Base-by-base conservation (phyloP, 23 tunicate species). In the Clavelina lepadiformis region DNA sequence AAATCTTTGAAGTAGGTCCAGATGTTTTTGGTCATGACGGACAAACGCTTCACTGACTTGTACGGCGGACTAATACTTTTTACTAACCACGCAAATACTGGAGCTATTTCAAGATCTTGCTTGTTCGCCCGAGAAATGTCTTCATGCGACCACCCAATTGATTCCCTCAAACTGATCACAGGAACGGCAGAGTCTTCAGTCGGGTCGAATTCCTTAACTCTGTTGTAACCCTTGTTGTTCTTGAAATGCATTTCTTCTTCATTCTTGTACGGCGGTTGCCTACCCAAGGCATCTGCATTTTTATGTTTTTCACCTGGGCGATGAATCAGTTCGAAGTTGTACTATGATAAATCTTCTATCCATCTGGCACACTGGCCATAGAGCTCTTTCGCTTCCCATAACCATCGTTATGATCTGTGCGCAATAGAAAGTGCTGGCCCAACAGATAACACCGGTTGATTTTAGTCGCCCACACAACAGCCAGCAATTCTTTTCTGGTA, bases 401-500 rank as follows among this genome's bases (percentile, higher is more conserved):
- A 44, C 50, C 50, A 44, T 13, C 50, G 50, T 13, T 11, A 44
- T 44, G 50, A 18, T 44, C 50, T 44, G 50, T 44, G 15, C 50
- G 13, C 18, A 44, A 44, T 11, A 44, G 50, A 44, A 44, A 44
- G 13, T 44, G 50, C 13, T 18, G 13, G 50, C 18, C 50, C 50
- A n/a, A n/a, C n/a, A n/a, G n/a, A 44, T 44, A 51, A 51, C 30
- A 51, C 8, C 23, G 13, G 30, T 36, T 13, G 18, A 19, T 65
- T 65, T 65, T 32, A 5, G 41, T 25, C 18, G 31, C 38, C 20
- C 29, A 57, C 2, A 70, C 44, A 2, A 70, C 62, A 3, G 70
- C 76, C 25, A 34, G 38, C 8, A 31, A 29, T 31, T 70, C 76
- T 21, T 51, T 65, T 65, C 46, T 50, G 24, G 72, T 18, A 11